phyloP scores from a whole-genome alignment of 2,113 vertebrate genomes.

The Sander lucioperca region DNA sequence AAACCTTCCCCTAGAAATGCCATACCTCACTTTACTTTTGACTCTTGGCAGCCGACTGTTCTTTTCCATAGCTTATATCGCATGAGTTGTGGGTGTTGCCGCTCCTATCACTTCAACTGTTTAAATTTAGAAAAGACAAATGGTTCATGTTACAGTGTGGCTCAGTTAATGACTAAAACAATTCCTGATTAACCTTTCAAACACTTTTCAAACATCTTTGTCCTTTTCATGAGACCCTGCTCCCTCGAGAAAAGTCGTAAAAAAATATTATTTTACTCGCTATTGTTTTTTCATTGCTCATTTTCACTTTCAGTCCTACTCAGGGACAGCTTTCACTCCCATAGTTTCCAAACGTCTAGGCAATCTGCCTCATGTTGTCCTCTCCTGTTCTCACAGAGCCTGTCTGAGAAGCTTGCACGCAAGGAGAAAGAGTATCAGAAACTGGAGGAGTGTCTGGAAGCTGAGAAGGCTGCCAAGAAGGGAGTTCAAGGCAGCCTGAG shows the following conservation, averaged over 20 bases:
- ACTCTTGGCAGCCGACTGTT: constrained; percentile 49
- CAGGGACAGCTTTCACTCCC: background rate
- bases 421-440: constrained; percentile 89
- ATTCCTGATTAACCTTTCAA: background rate
- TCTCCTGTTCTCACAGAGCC: constrained; percentile 78
- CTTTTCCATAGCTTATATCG: constrained; percentile 50
- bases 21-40: constrained; percentile 44
- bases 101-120: background rate
- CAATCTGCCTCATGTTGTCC: background rate
- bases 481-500: constrained; percentile 88
- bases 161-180: constrained; percentile 1
- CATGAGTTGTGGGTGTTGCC: background rate
- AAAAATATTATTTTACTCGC: background rate
- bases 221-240: background rate
- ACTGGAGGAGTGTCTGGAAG: constrained; percentile 87
- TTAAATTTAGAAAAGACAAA: constrained; percentile 34
- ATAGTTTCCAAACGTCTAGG: background rate
- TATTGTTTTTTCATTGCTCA: background rate
- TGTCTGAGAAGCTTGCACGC: constrained; percentile 89
- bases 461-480: constrained; percentile 88
- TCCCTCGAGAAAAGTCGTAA: background rate
- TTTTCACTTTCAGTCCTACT: background rate
- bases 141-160: background rate
- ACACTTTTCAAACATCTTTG: background rate
- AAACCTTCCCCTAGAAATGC: constrained; percentile 48